Percentiles rank a stretch among this genome's conserved stretches.
These are phyloP conservation scores for Meriones psammophilus DNA, from an alignment of 2,797 vertebrate species.

Conservation along the genomic window DNA sequence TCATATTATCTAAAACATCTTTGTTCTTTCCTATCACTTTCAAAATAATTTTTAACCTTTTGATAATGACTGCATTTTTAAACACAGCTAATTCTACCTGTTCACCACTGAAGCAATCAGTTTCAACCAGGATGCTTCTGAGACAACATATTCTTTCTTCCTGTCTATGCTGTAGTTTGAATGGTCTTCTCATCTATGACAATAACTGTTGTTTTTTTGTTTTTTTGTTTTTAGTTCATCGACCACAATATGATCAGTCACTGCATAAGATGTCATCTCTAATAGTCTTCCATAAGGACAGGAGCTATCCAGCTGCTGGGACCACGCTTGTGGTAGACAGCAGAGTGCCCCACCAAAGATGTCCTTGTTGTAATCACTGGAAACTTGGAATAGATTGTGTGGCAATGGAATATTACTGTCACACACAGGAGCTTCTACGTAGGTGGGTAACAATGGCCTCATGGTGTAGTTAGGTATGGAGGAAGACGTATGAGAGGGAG, in stretches of 20 bases:
- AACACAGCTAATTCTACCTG: neutral
- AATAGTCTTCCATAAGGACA: neutral
- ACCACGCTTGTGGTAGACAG: neutral
- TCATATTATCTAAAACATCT: neutral
- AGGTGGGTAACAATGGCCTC: neutral
- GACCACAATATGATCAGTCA: neutral
- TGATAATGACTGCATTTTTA: neutral
- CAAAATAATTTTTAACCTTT: neutral
- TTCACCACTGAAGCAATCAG: neutral
- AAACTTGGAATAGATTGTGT: neutral
- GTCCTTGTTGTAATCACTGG: neutral
- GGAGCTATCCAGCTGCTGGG: neutral
- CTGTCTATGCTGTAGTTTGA: neutral
- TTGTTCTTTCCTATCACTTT: slow-evolving; percentile 8
- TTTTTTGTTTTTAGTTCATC: no score
- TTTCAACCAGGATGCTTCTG: neutral
- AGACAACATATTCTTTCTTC: neutral
- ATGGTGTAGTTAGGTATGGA: neutral
- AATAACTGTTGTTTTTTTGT: neutral
- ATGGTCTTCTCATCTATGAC: neutral
- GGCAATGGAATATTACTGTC: neutral
- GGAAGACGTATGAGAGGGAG: neutral
- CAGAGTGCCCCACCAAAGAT: neutral
- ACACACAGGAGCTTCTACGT: neutral
- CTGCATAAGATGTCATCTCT: neutral